These are phyloP conservation scores for Bradypus variegatus DNA, from an alignment of 2,797 vertebrate species.

Conservation along the genomic window DNA sequence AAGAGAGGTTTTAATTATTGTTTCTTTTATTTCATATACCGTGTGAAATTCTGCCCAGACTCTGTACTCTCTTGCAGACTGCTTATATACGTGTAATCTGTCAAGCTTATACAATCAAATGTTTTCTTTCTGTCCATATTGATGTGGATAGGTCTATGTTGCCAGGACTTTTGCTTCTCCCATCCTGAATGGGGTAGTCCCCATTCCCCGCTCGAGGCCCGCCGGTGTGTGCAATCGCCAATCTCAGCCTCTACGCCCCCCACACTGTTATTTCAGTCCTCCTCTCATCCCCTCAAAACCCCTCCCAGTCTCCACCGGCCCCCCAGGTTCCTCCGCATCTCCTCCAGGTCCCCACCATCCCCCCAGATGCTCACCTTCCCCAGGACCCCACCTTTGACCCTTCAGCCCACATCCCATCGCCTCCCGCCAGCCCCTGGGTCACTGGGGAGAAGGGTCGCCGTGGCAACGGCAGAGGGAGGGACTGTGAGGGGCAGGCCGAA, in stretches of 20 bases:
- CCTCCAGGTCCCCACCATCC: background rate
- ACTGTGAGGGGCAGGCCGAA: background rate
- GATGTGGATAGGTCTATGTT: background rate
- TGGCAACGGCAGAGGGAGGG: background rate
- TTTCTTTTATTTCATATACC: background rate
- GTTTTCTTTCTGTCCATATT: background rate
- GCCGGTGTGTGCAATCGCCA: background rate
- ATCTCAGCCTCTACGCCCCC: background rate
- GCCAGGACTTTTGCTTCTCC: background rate
- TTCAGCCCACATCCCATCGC: background rate
- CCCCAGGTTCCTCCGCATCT: background rate
- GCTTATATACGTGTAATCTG: background rate
- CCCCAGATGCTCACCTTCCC: no score
- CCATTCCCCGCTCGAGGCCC: background rate
- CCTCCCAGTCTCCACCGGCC: no score
- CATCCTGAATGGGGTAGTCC: background rate
- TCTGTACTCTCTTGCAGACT: background rate
- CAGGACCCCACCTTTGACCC: background rate
- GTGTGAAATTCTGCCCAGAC: background rate
- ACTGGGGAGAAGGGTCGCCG: background rate
- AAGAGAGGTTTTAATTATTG: background rate
- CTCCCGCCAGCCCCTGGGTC: background rate
- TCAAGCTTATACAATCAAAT: background rate
- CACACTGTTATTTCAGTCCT: background rate
- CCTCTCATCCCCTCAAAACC: background rate